Evolutionary conservation across 2,888 invertebrate species (phyloP), one percentile per base, ranked within the genome.

Genomic region (Balanococcus diminutus): DNA sequence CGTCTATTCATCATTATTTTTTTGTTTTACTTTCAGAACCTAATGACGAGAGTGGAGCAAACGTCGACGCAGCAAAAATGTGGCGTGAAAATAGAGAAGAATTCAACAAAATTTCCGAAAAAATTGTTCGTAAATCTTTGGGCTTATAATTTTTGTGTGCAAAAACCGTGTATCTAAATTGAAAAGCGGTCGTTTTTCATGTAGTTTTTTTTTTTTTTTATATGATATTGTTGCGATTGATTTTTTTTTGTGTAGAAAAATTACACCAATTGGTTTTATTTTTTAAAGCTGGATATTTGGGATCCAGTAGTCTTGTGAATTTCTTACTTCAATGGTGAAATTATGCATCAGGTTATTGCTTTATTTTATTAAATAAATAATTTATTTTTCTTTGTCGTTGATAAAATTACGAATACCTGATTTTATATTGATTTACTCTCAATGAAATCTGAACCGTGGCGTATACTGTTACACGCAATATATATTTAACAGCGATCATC

Each of bases 11-110:
- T n/a, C n/a, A 36, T 42, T n/a, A 56, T 3, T 81, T 81, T 42
- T n/a, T n/a, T n/a, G n/a, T n/a, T n/a, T n/a, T n/a, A n/a, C n/a
- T n/a, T 56, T 31, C 90, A 94, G 99, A 99, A 90, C 99, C 99
- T 0, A 99, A 99, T 90, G 99, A 99, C 90, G 99, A 99, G 90
- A 98, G 98, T 89, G 98, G 98, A 16, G 99, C 99, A 0, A 99
- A 99, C 91, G 99, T 99, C 0, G 99, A 99, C 91, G 99, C 99
- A 9, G 98, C 98, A 0, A 99, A 98, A 91, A 98, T 98, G 96
- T 99, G 98, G 98, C 92, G 99, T 86, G 99, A 99, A 90, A 96
- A 98, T 89, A 92, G 98, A 16, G 93, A 94, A 16, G 96, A 98
- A 90, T 99, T 99, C 90, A 96, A 98, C 89, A 93, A 93, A 90